A percentile compares a stretch with the other conserved stretches of the same genome.
Evolutionary conservation across 1,140 invertebrate species (phyloP).

Genomic region (Habropoda laboriosa): DNA sequence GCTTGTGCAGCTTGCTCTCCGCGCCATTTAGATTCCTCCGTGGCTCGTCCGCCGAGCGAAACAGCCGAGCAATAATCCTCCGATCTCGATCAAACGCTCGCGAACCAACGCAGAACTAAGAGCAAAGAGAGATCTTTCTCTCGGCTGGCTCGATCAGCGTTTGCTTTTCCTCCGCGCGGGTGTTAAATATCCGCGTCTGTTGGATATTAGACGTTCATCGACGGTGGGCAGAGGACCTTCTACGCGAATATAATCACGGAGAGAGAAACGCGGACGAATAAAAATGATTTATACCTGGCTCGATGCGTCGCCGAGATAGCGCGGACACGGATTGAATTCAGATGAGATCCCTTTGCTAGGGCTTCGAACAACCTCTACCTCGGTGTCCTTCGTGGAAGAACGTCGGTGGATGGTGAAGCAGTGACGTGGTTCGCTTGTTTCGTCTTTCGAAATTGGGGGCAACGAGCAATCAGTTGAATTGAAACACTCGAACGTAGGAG

Average conservation of each 20-base stretch:
- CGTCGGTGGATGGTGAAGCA: conserved; percentile 10
- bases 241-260: conserved; percentile 47
- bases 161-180: conserved; percentile 45
- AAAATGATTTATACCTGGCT: conserved; percentile 63
- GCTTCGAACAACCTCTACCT: conserved; percentile 15
- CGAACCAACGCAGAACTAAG: too few species aligned
- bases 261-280: conserved; percentile 52
- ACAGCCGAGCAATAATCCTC: conserved; percentile 44
- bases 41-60: background rate
- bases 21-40: conserved; percentile 34
- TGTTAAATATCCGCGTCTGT: conserved; percentile 58
- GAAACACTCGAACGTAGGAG: background rate
- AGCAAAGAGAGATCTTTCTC: too few species aligned
- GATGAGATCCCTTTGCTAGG: conserved; percentile 39
- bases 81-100: conserved; percentile 47
- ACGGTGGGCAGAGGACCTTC: too few species aligned
- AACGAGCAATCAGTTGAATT: conserved; percentile 9
- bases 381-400: conserved; percentile 38
- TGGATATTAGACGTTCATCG: conserved; percentile 51
- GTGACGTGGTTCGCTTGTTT: background rate
- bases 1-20: background rate
- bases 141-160: conserved; percentile 26
- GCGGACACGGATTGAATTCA: conserved; percentile 63
- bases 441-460: conserved; percentile 6
- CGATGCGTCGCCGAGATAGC: conserved; percentile 59